Conservation (phyloP, 2,888 invertebrate genomes). For the Drosophila flavopinicola region DNA sequence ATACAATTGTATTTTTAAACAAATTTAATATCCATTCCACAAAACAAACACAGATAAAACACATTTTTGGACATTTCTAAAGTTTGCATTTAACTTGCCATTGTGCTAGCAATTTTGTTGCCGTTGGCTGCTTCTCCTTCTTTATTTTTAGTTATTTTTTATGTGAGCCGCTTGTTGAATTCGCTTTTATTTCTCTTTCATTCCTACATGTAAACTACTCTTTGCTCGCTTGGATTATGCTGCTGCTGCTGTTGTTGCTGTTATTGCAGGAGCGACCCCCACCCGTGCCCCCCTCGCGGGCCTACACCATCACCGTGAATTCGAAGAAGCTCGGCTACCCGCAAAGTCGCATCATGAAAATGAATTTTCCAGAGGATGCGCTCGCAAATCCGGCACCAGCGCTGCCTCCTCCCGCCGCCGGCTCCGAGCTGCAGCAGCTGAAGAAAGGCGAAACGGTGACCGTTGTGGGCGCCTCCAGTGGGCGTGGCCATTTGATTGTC, state of each 20-base stretch:
- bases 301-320: slow-evolving; percentile 95
- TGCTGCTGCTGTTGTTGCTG: no score
- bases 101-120: slow-evolving; percentile 2
- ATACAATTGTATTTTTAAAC: no score
- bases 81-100: slow-evolving; percentile 1
- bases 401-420: slow-evolving; percentile 20
- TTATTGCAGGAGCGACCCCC: slow-evolving; percentile 94
- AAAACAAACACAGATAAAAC: neutral
- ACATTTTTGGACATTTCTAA: neutral
- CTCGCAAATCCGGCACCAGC: slow-evolving; percentile 77
- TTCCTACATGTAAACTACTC: slow-evolving; percentile 26
- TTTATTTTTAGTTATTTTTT: no score
- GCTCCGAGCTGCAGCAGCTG: slow-evolving; percentile 84
- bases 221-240: slow-evolving; percentile 33
- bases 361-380: slow-evolving; percentile 90
- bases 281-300: slow-evolving; percentile 94
- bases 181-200: slow-evolving; percentile 4
- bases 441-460: slow-evolving; percentile 94
- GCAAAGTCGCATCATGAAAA: slow-evolving; percentile 95
- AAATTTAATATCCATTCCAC: no score
- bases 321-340: slow-evolving; percentile 97
- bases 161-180: neutral
- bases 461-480: slow-evolving; percentile 93
- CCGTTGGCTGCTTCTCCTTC: neutral
- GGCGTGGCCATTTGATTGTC: slow-evolving; percentile 94